Evolutionary conservation across 64 coral and sea anemone species (phyloP).

Genomic region (Stylophora pistillata): DNA sequence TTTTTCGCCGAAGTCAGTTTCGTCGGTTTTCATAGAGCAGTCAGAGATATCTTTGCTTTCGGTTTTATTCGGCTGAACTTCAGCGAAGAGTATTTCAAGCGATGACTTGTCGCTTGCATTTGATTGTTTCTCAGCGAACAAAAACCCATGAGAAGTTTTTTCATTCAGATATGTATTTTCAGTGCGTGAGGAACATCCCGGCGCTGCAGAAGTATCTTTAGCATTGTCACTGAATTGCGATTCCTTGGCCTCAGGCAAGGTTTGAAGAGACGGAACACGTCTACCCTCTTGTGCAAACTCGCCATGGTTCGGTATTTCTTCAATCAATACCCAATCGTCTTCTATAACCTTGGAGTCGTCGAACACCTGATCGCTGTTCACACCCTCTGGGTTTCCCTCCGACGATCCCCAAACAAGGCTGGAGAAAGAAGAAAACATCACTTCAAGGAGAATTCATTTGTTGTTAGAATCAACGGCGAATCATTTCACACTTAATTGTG

Average conservation of each 20-base stretch:
- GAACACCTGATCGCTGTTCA: not conserved
- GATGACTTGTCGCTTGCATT: slow-evolving; percentile 51
- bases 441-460: slow-evolving; percentile 7
- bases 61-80: not conserved
- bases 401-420: slow-evolving; percentile 50
- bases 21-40: slow-evolving; percentile 23
- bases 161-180: slow-evolving; percentile 9
- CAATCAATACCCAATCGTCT: slow-evolving; percentile 76
- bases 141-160: slow-evolving; percentile 31
- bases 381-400: slow-evolving; percentile 8
- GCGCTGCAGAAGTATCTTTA: not conserved
- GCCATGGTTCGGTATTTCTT: slow-evolving; percentile 24
- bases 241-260: slow-evolving; percentile 56
- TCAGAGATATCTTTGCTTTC: slow-evolving; percentile 4
- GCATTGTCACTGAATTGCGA: not conserved
- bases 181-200: not conserved
- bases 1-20: slow-evolving; percentile 6
- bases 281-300: not conserved
- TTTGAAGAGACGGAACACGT: slow-evolving; percentile 34
- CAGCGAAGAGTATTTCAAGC: slow-evolving; percentile 62
- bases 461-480: not conserved
- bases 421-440: slow-evolving; percentile 72
- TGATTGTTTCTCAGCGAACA: slow-evolving; percentile 44
- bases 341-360: slow-evolving; percentile 66
- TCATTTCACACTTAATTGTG: not conserved